A percentile compares a stretch with the other conserved stretches of the same genome.
phyloP scores from a whole-genome alignment of 2,113 vertebrate genomes.

The Mus spicilegus region DNA sequence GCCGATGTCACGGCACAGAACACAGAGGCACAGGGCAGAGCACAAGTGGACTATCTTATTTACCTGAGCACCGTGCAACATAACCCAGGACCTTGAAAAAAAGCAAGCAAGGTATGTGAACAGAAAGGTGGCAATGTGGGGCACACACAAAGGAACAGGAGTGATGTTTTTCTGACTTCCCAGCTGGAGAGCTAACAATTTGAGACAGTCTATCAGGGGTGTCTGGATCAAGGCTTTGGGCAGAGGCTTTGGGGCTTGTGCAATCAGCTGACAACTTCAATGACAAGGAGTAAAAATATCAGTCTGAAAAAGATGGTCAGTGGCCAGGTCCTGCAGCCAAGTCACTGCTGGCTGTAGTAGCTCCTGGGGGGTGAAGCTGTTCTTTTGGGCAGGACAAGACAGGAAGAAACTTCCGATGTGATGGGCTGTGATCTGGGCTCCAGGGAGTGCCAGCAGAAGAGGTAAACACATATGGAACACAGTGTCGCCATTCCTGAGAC shows the following conservation, averaged over 20 bases:
- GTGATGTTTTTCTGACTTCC: background rate
- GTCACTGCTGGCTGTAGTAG: background rate
- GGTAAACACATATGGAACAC: constrained; percentile 65
- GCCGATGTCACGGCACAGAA: background rate
- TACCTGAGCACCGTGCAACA: too few relatives aligned
- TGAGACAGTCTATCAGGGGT: background rate
- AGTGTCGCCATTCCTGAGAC: constrained; percentile 17
- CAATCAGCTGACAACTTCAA: background rate
- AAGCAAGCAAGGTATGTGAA: background rate
- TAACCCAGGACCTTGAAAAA: background rate
- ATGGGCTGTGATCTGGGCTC: background rate
- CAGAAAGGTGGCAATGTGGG: background rate
- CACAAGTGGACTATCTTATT: rapidly evolving
- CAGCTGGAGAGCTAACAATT: background rate
- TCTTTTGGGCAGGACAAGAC: background rate
- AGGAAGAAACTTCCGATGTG: background rate
- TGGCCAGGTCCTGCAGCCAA: background rate
- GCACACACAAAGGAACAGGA: background rate
- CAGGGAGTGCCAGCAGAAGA: background rate
- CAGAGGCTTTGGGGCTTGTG: background rate
- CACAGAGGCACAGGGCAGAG: background rate
- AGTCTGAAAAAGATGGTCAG: background rate
- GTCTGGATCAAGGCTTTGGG: background rate
- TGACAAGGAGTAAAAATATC: background rate
- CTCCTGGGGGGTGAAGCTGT: background rate